These are phyloP conservation scores for Drosophila buzzatii DNA, from an alignment of 2,888 invertebrate genomes.

Conservation along the genomic window DNA sequence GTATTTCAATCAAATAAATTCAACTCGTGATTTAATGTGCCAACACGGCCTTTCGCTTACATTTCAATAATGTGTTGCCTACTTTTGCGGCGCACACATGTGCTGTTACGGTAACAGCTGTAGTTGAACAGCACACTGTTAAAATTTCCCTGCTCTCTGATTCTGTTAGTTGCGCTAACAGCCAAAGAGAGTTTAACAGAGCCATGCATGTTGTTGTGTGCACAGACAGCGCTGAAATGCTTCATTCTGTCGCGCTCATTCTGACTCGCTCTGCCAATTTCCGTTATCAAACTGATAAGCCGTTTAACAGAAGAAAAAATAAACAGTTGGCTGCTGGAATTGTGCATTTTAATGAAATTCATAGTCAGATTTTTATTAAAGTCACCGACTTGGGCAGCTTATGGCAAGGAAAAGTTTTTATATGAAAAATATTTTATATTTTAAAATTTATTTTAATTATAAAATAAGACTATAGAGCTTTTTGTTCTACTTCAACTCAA, in stretches of 20 bases:
- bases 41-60: slow-evolving; percentile 20
- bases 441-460: too few relatives aligned
- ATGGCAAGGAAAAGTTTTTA: too few relatives aligned
- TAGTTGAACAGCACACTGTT: slow-evolving; percentile 29
- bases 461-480: too few relatives aligned
- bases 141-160: slow-evolving; percentile 52
- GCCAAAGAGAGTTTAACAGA: slow-evolving; percentile 56
- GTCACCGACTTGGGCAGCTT: too few relatives aligned
- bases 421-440: too few relatives aligned
- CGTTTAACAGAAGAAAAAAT: slow-evolving; percentile 6
- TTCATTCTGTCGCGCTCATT: not conserved
- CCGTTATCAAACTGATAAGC: slow-evolving; percentile 50
- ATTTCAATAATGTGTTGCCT: slow-evolving; percentile 23
- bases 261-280: slow-evolving; percentile 21
- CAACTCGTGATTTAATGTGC: slow-evolving; percentile 21
- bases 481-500: too few relatives aligned
- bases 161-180: slow-evolving; percentile 36
- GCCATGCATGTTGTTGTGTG: not conserved
- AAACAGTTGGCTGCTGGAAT: slow-evolving; percentile 3
- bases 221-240: not conserved
- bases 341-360: slow-evolving; percentile 15
- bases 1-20: slow-evolving; percentile 42
- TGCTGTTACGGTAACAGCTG: not conserved
- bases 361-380: not conserved
- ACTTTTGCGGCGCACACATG: slow-evolving; percentile 1